A percentile compares a stretch with the other conserved stretches of the same genome.
Conservation (phyloP, 2,888 invertebrate genomes). For the Ganaspis brasiliensis region DNA sequence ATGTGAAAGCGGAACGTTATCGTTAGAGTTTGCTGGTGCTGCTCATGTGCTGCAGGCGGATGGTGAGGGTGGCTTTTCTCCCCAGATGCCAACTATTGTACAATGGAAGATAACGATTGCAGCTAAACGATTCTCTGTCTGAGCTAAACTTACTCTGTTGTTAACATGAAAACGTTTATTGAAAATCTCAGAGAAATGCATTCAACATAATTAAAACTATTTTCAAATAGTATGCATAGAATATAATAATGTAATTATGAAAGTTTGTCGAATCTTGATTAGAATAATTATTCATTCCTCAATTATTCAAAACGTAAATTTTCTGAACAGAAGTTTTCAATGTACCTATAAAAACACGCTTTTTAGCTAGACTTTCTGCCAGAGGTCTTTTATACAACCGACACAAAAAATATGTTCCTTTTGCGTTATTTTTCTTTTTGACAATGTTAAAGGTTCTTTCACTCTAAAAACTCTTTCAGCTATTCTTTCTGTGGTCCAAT, state of each 20-base stretch:
- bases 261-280: neutral
- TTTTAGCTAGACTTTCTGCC: too few relatives aligned
- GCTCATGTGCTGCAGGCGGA: constrained; percentile 34
- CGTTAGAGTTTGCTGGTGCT: constrained; percentile 59
- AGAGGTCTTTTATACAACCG: too few relatives aligned
- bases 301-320: too few relatives aligned
- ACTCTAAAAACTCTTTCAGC: too few relatives aligned
- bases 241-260: neutral
- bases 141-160: constrained; percentile 14
- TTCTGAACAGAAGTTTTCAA: too few relatives aligned
- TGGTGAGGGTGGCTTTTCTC: constrained; percentile 35
- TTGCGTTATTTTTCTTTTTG: too few relatives aligned
- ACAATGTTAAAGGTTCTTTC: too few relatives aligned
- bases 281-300: neutral
- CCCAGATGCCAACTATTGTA: constrained; percentile 38
- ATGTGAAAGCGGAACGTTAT: constrained; percentile 61
- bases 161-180: constrained; percentile 34
- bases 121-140: constrained; percentile 42
- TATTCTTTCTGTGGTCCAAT: too few relatives aligned
- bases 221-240: too few relatives aligned
- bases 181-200: constrained; percentile 14
- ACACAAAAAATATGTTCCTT: too few relatives aligned
- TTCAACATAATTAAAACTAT: neutral
- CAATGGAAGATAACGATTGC: constrained; percentile 39
- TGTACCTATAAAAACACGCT: too few relatives aligned